Base-by-base conservation (phyloP, 1,140 invertebrate species). In the Drosophila ohnishii region DNA sequence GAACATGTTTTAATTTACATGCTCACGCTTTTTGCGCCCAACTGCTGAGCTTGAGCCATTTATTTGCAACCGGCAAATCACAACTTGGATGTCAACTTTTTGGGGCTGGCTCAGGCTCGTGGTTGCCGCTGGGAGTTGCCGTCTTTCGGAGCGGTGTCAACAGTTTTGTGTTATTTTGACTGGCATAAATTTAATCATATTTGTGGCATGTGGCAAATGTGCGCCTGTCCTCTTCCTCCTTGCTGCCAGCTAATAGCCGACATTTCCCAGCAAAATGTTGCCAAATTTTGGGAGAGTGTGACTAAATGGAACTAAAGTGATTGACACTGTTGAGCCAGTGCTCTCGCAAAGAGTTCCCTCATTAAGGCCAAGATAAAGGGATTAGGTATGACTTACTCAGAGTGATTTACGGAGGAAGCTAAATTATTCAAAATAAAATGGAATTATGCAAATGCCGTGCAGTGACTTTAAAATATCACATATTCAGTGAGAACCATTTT, bases 1-100 rank as follows among this genome's bases (percentile, higher is more conserved):
- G 74, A 78, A 75, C 84, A 88, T 88, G 84, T 75, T 88, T 87
- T 88, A 88, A 88, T 88, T 84, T 87, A 75, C 80, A 87, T 75
- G 76, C 50, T 62, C 55, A 70, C 64, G 73, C 32, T 42, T 48
- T 34, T 22, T 32, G 42, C 1, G 16, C 34, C 28, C 39, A 11
- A 37, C 73, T 74, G 35, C 28, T 50, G 22, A 10, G 44, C 50
- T 34, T 65, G 19, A 42, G 48, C 44, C 63, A 76, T 58, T 77
- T 77, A 67, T 42, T 56, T 62, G 45, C 45, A 44, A 22, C 40
- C 22, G 60, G 45, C 44, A 72, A 82, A 69, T 82, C 79, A 74
- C 42, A 75, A 74, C 63, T 74, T 22, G 48, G 62, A 25, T 61
- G 63, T 67, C 69, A 74, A 69, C 59, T 82, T 60, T 62, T 64